phyloP scores from a whole-genome alignment of 2,797 vertebrate genomes.

The Tapera naevia region DNA sequence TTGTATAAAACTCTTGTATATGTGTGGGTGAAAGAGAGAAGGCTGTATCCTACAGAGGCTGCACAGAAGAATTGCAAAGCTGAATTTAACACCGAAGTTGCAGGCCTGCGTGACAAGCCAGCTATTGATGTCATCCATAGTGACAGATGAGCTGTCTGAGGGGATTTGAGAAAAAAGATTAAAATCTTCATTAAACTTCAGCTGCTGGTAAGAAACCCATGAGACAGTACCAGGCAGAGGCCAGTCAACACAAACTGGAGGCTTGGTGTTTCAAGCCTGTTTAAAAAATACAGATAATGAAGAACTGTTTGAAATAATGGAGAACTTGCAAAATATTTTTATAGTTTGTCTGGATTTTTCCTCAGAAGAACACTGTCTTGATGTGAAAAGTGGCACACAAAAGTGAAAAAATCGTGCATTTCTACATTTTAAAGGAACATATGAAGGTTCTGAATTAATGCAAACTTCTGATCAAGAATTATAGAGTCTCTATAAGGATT shows the following conservation, averaged over 20 bases:
- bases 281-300: not conserved
- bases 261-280: not conserved
- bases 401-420: not conserved
- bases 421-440: not conserved
- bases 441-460: not conserved
- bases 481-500: not conserved
- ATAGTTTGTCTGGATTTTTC: not conserved
- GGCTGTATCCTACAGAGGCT: not conserved
- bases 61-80: not conserved
- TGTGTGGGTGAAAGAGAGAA: not conserved
- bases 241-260: conserved; percentile 22
- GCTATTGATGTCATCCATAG: not conserved
- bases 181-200: not conserved
- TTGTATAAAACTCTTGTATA: not conserved
- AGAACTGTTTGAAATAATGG: conserved; percentile 8
- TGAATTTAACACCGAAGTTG: not conserved
- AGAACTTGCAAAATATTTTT: not conserved
- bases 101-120: not conserved
- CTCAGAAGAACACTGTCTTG: not conserved
- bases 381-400: not conserved
- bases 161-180: not conserved
- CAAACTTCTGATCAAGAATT: not conserved
- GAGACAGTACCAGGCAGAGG: conserved; percentile 8
- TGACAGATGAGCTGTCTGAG: not conserved
- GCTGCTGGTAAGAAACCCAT: not conserved